Percentiles rank a stretch among this genome's conserved stretches.
phyloP scores from a whole-genome alignment of 2,888 invertebrate species.

The Catocala sponsa region DNA sequence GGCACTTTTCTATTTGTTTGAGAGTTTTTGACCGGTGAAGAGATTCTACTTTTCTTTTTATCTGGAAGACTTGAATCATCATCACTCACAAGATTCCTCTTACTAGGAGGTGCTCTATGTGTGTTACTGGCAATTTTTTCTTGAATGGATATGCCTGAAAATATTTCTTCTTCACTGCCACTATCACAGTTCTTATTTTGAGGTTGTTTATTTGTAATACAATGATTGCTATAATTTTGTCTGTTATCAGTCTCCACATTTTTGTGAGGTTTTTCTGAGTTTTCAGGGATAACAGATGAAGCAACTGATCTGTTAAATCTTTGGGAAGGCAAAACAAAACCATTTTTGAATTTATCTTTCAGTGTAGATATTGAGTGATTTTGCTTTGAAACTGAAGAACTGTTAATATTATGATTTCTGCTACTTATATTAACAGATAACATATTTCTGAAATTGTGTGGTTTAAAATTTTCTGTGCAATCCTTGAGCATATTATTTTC shows the following conservation, averaged over 20 bases:
- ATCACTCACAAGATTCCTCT: conserved; percentile 53
- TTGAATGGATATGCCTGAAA: conserved; percentile 47
- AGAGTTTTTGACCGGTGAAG: conserved; percentile 49
- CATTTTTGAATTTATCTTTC: conserved; percentile 69
- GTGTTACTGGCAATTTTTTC: conserved; percentile 38
- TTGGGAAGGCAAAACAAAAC: conserved; percentile 69
- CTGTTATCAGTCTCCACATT: conserved; percentile 18
- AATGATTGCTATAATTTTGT: conserved; percentile 13
- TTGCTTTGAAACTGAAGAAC: conserved; percentile 37
- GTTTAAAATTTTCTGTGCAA: conserved; percentile 57
- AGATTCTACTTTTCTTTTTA: conserved; percentile 58
- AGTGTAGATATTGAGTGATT: conserved; percentile 43
- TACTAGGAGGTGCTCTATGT: conserved; percentile 33
- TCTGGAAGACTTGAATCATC: conserved; percentile 47
- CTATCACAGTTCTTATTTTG: conserved; percentile 23
- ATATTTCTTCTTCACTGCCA: conserved; percentile 68
- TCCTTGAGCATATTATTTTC: conserved; percentile 42
- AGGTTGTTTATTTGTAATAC: conserved; percentile 21
- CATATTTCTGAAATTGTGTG: conserved; percentile 58
- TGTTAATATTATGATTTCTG: conserved; percentile 21
- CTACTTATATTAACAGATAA: conserved; percentile 38
- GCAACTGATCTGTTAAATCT: conserved; percentile 67
- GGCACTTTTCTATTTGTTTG: conserved; percentile 18
- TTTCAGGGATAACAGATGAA: conserved; percentile 56
- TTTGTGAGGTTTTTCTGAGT: conserved; percentile 26